Base-by-base conservation (phyloP, 2,113 vertebrate genomes). In the Alectura lathami region DNA sequence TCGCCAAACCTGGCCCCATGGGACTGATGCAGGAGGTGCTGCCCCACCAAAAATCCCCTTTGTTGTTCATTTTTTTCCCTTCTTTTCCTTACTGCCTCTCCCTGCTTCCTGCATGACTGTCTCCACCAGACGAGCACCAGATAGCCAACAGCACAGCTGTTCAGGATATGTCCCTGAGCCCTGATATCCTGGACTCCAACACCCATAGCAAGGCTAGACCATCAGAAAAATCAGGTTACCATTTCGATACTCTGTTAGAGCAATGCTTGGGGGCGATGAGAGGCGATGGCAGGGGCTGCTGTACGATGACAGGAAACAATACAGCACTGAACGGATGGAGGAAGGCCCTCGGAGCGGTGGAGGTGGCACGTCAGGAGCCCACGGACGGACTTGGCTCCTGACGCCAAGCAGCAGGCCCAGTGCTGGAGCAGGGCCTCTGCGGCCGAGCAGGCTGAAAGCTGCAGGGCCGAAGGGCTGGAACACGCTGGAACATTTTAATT, bases 261-360 rank as follows among this genome's bases (percentile, higher is more conserved):
- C 36, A 83, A 56, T 1, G 11, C 3, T 9, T 3, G 5, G 91
- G 76, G 59, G 54, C 20, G 89, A 51, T 13, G 57, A 81, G 79
- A 73, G 67, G 15, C 2, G 70, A 84, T 13, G 48, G 68, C 54
- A 42, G 56, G 75, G 36, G 21, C 8, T 11, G 16, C 36, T 6
- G 5, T 4, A 26, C 1, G 2, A 5, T 0, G 27, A 8, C 1
- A 63, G 68, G 50, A 47, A 63, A 74, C 0, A 14, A 43, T 13
- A 11, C 0, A 12, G 79, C 38, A 70, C 67, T 1, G 0, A 43
- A 45, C 0, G 17, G 45, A 22, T 9, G 32, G 86, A 79, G 73
- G 34, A 48, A 32, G 32, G 29, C 51, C 51, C 45, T 9, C 13
- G 82, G 47, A 34, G 75, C 54, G 89, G 48, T 0, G 6, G 38